phyloP scores from a whole-genome alignment of 2,797 vertebrate genomes.

The Manis crassicaudata region DNA sequence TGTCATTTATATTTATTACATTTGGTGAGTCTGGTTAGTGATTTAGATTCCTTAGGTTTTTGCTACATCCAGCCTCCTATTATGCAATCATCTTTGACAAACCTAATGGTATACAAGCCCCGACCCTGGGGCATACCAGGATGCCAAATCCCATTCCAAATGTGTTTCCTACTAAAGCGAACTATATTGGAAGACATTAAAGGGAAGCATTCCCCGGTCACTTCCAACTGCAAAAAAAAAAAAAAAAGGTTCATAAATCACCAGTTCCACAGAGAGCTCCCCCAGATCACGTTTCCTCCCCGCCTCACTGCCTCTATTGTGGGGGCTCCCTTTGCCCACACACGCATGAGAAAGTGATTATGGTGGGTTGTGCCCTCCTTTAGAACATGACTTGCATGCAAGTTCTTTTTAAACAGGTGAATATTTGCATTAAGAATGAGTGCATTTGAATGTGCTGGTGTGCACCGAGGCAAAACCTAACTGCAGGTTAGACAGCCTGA shows the following conservation, averaged over 20 bases:
- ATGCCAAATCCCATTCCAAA: constrained; percentile 30
- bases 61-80: constrained; percentile 27
- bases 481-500: background rate
- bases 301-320: background rate
- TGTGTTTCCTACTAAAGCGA: constrained; percentile 21
- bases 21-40: constrained; percentile 64
- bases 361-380: background rate
- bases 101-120: background rate
- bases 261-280: background rate
- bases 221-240: background rate
- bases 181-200: constrained; percentile 12
- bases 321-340: background rate
- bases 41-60: constrained; percentile 66
- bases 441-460: background rate
- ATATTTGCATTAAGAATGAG: constrained; percentile 39
- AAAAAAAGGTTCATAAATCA: background rate
- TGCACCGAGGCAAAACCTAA: background rate
- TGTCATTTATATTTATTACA: constrained; percentile 60
- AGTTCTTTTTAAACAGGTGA: background rate
- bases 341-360: background rate
- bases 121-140: background rate
- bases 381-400: background rate
- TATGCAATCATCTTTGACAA: constrained; percentile 62
- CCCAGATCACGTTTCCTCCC: background rate
- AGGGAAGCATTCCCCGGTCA: background rate